A percentile compares a stretch with the other conserved stretches of the same genome.
Conservation (phyloP, 2,888 invertebrate genomes). For the Omphaloscelis lunosa region DNA sequence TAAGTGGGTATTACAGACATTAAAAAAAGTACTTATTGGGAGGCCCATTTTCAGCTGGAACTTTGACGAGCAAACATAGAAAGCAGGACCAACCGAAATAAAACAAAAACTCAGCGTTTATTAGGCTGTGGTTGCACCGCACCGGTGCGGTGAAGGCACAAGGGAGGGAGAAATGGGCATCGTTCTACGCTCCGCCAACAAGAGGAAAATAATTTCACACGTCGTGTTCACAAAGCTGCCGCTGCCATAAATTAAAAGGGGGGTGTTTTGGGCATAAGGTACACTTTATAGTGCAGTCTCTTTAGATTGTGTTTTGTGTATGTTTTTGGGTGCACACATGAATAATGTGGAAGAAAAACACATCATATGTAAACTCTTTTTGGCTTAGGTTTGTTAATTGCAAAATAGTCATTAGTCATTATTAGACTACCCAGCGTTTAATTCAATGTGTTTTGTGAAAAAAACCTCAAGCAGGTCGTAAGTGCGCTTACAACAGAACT, state of each 20-base stretch:
- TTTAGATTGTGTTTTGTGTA: background rate
- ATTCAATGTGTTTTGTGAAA: no score
- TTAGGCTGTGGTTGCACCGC: slow-evolving; percentile 16
- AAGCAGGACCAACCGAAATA: slow-evolving; percentile 21
- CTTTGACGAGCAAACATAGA: slow-evolving; percentile 26
- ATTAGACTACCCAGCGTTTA: background rate
- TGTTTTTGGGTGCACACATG: background rate
- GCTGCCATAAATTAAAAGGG: slow-evolving; percentile 50
- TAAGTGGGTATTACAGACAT: background rate
- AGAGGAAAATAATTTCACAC: slow-evolving; percentile 58
- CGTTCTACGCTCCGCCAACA: slow-evolving; percentile 25
- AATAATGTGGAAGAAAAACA: background rate
- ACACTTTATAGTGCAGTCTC: slow-evolving; percentile 31
- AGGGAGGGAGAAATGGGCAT: slow-evolving; percentile 25
- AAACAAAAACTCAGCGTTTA: slow-evolving; percentile 8
- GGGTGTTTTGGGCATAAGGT: slow-evolving; percentile 22
- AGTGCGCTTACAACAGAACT: background rate
- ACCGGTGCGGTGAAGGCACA: slow-evolving; percentile 2
- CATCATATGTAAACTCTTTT: background rate
- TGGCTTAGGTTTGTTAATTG: background rate
- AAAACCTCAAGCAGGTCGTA: background rate
- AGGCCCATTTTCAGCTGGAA: background rate
- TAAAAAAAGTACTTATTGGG: background rate
- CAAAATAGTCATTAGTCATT: background rate
- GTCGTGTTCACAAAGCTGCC: slow-evolving; percentile 45